phyloP scores from a whole-genome alignment of 2,888 invertebrate genomes.

The Plutella xylostella region DNA sequence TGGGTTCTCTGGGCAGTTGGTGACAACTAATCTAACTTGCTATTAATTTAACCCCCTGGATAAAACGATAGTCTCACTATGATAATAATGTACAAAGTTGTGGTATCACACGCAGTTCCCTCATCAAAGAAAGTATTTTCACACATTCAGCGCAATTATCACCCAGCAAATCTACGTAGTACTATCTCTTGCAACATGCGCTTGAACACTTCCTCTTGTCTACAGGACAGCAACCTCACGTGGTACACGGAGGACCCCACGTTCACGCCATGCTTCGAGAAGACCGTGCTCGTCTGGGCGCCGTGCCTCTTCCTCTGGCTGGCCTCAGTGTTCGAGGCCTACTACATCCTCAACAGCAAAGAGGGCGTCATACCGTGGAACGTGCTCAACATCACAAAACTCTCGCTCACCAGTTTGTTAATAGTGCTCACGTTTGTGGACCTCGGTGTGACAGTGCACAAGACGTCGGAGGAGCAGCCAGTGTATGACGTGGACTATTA shows the following conservation, averaged over 20 bases:
- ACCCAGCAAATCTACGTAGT: too few relatives aligned
- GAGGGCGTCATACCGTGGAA: conserved; percentile 84
- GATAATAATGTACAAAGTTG: too few relatives aligned
- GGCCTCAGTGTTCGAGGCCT: conserved; percentile 79
- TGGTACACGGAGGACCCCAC: conserved; percentile 89
- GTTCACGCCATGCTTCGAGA: conserved; percentile 92
- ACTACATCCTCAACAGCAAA: conserved; percentile 81
- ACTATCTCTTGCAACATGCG: too few relatives aligned
- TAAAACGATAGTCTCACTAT: too few relatives aligned
- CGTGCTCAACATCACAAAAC: conserved; percentile 77
- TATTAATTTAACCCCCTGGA: too few relatives aligned
- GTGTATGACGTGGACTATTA: conserved; percentile 1
- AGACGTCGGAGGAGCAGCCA: background rate
- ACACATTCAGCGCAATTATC: too few relatives aligned
- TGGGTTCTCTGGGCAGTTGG: too few relatives aligned
- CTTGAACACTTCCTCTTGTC: conserved; percentile 24
- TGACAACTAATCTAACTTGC: too few relatives aligned
- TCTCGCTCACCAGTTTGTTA: conserved; percentile 73
- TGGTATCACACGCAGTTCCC: too few relatives aligned
- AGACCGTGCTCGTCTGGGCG: conserved; percentile 89
- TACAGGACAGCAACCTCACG: conserved; percentile 80
- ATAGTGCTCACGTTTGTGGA: conserved; percentile 77
- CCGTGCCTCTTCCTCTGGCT: conserved; percentile 89
- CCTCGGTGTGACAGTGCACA: conserved; percentile 71
- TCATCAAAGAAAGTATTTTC: too few relatives aligned